Evolutionary conservation across 2,113 vertebrate genomes (phyloP).

Genomic region (Campylorhamphus procurvoides): DNA sequence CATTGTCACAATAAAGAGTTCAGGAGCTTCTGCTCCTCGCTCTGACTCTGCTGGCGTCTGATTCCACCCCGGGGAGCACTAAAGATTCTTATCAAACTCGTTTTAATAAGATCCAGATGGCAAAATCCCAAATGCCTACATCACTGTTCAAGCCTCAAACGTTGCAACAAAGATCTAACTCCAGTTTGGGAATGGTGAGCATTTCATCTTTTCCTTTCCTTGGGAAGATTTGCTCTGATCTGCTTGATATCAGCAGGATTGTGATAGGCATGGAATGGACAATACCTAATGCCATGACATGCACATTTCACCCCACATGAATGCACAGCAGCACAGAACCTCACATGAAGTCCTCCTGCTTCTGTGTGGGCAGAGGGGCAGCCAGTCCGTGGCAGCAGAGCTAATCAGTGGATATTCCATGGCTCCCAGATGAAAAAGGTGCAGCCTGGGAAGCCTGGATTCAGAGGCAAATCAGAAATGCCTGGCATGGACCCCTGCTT

Average conservation of each 20-base stretch:
- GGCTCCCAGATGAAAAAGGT: constrained; percentile 41
- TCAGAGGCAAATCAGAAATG: constrained; percentile 55
- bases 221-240: constrained; percentile 1
- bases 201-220: neutral
- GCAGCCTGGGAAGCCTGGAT: constrained; percentile 11
- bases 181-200: neutral
- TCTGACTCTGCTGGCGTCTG: constrained; percentile 35
- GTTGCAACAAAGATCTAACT: neutral
- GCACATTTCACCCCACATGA: neutral
- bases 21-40: constrained; percentile 60
- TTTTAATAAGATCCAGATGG: constrained; percentile 66
- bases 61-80: constrained; percentile 57
- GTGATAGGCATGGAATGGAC: neutral
- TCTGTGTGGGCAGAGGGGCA: constrained; percentile 42
- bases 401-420: constrained; percentile 41
- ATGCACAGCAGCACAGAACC: neutral
- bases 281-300: neutral
- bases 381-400: neutral
- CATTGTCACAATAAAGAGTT: constrained; percentile 52
- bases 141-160: constrained; percentile 29
- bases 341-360: neutral
- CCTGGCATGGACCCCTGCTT: constrained; percentile 41
- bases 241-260: neutral
- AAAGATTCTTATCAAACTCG: constrained; percentile 64
- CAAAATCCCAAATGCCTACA: constrained; percentile 55